Evolutionary conservation across 2,888 invertebrate species (phyloP).

Genomic region (Thera britannica): DNA sequence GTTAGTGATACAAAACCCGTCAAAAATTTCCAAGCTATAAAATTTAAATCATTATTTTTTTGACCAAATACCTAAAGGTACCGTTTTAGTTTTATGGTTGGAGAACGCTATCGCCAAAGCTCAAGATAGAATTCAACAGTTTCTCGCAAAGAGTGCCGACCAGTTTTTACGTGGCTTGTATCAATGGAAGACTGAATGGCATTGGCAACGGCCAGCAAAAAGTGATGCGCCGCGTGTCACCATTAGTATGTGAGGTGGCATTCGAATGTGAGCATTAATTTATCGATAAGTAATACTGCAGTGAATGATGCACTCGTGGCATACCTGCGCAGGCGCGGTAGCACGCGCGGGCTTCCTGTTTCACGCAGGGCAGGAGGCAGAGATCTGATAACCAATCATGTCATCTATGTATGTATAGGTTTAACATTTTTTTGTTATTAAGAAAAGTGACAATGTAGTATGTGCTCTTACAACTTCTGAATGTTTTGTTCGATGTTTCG

Average conservation of each 20-base stretch:
- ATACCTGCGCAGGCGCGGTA: constrained; percentile 40
- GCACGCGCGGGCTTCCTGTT: constrained; percentile 76
- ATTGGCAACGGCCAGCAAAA: constrained; percentile 57
- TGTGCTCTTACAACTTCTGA: neutral
- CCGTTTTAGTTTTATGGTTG: neutral
- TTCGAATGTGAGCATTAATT: constrained; percentile 80
- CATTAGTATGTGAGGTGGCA: constrained; percentile 79
- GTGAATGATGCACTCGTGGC: constrained; percentile 70
- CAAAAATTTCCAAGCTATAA: too few species aligned
- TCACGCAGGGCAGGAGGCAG: constrained; percentile 22
- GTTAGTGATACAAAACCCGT: too few species aligned
- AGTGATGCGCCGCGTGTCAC: constrained; percentile 76
- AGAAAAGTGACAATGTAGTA: neutral
- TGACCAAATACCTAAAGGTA: too few species aligned
- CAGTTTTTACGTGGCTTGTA: constrained; percentile 70
- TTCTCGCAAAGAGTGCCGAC: constrained; percentile 55
- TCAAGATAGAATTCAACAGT: constrained; percentile 29
- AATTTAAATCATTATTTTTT: too few species aligned
- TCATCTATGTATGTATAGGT: too few species aligned
- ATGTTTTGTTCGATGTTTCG: neutral
- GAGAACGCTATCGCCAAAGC: constrained; percentile 2
- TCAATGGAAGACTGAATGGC: constrained; percentile 81
- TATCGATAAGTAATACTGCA: constrained; percentile 74
- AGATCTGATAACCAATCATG: neutral
- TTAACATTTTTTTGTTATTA: neutral